A percentile compares a stretch with the other conserved stretches of the same genome.
Evolutionary conservation across 1,140 invertebrate species (phyloP).

Genomic region (Penaeus chinensis): DNA sequence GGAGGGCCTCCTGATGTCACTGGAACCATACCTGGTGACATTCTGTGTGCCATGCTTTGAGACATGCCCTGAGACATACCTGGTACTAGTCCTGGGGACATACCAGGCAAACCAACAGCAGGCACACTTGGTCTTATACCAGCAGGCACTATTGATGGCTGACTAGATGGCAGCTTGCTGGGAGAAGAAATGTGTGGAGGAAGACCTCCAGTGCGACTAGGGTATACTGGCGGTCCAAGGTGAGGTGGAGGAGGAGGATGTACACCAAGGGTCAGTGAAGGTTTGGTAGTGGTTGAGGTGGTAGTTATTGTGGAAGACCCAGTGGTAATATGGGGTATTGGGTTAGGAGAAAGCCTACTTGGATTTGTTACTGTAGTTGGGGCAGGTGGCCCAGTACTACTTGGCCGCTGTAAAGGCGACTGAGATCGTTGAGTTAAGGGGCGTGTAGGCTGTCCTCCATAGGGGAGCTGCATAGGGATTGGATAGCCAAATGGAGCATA

Average conservation of each 20-base stretch:
- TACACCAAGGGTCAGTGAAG: slow-evolving; percentile 16
- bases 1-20: slow-evolving; percentile 18
- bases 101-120: slow-evolving; percentile 39
- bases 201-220: slow-evolving; percentile 30
- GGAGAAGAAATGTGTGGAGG: slow-evolving; percentile 54
- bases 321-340: slow-evolving; percentile 72
- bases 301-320: slow-evolving; percentile 67
- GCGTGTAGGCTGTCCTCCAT: slow-evolving; percentile 48
- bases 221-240: slow-evolving; percentile 47
- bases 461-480: slow-evolving; percentile 68
- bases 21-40: slow-evolving; percentile 23
- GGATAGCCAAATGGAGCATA: slow-evolving; percentile 68
- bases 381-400: slow-evolving; percentile 65
- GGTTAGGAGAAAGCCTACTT: slow-evolving; percentile 63
- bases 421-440: slow-evolving; percentile 66
- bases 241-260: slow-evolving; percentile 44
- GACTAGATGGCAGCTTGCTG: slow-evolving; percentile 51
- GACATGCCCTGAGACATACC: slow-evolving; percentile 39
- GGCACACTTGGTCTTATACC: slow-evolving; percentile 26
- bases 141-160: slow-evolving; percentile 37
- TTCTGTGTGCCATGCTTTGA: slow-evolving; percentile 32
- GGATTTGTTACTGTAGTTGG: slow-evolving; percentile 69
- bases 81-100: slow-evolving; percentile 42
- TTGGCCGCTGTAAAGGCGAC: slow-evolving; percentile 67
- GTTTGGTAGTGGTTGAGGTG: slow-evolving; percentile 52